Percentiles rank a stretch among this genome's conserved stretches.
Evolutionary conservation across 2,888 invertebrate species (phyloP).

Genomic region (Cataglyphis albicans): DNA sequence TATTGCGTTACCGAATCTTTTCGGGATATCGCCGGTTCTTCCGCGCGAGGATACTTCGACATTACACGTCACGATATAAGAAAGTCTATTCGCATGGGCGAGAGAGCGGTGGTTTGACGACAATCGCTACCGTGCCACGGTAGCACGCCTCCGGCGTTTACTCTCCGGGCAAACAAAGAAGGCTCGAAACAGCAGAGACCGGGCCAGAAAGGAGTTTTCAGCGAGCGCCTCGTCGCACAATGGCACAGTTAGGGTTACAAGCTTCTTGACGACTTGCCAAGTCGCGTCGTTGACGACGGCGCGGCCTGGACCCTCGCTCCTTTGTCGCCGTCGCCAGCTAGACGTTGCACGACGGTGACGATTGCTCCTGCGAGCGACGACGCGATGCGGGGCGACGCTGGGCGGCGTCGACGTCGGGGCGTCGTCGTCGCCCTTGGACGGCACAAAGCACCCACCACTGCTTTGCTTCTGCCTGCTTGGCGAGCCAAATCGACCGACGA

Average conservation of each 20-base stretch:
- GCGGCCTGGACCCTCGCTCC: conserved; percentile 68
- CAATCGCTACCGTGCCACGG: conserved; percentile 73
- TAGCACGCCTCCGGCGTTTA: conserved; percentile 70
- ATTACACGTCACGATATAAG: conserved; percentile 1
- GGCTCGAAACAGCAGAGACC: conserved; percentile 76
- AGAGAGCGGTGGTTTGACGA: conserved; percentile 59
- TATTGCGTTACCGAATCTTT: conserved; percentile 70
- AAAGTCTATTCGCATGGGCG: conserved; percentile 36
- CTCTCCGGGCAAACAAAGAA: conserved; percentile 79
- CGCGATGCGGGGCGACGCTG: conserved; percentile 60
- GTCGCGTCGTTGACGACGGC: conserved; percentile 79
- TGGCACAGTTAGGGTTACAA: conserved; percentile 84
- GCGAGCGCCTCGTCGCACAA: conserved; percentile 73
- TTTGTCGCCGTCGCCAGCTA: conserved; percentile 77
- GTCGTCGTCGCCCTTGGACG: conserved; percentile 69
- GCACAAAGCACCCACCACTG: conserved; percentile 70
- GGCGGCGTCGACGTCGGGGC: conserved; percentile 68
- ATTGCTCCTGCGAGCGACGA: conserved; percentile 69
- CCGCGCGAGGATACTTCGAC: conserved; percentile 59
- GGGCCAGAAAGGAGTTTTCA: conserved; percentile 73
- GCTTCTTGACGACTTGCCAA: conserved; percentile 86
- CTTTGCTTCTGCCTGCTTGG: conserved; percentile 64
- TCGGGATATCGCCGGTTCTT: conserved; percentile 55
- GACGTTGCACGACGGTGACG: conserved; percentile 74
- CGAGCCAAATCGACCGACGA: conserved; percentile 70